These are phyloP conservation scores for Bungarus multicinctus DNA, from an alignment of 2,113 vertebrate species.

Conservation along the genomic window DNA sequence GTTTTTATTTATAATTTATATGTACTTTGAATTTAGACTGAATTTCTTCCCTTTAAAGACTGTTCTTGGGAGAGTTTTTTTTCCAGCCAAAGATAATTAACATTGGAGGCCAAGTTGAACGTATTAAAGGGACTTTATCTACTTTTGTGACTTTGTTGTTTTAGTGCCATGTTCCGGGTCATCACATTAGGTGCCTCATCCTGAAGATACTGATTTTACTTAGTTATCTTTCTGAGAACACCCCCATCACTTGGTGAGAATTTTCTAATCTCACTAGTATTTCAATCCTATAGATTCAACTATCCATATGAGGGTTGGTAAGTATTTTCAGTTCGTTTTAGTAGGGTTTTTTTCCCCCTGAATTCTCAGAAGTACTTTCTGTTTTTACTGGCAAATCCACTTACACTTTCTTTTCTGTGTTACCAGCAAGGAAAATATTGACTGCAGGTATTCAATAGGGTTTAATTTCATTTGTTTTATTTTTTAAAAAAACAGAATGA, in stretches of 20 bases:
- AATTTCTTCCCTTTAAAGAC: too few species aligned
- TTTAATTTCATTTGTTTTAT: neutral
- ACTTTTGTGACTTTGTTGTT: too few species aligned
- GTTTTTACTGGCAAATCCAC: constrained; percentile 31
- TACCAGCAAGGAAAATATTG: constrained; percentile 9
- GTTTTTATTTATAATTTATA: too few species aligned
- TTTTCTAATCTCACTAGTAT: neutral
- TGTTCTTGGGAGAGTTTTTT: too few species aligned
- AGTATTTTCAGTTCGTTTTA: neutral
- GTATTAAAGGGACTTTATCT: too few species aligned
- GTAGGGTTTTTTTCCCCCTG: neutral
- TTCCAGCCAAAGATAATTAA: too few species aligned
- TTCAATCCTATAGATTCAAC: neutral
- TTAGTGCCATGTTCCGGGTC: too few species aligned
- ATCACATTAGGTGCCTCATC: neutral
- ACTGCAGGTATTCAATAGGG: constrained; percentile 13
- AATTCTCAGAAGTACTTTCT: neutral
- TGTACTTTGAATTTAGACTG: too few species aligned
- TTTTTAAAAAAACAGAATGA: neutral
- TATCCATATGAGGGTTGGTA: neutral
- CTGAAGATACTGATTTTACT: neutral
- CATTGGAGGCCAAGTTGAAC: too few species aligned
- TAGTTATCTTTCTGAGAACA: neutral
- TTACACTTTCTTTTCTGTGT: constrained; percentile 18
- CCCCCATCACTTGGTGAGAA: neutral